Percentiles rank a stretch among this genome's conserved stretches.
These are phyloP conservation scores for Amphimedon queenslandica DNA, from an alignment of 37 sponge, comb jelly and placozoan genomes.

Conservation along the genomic window DNA sequence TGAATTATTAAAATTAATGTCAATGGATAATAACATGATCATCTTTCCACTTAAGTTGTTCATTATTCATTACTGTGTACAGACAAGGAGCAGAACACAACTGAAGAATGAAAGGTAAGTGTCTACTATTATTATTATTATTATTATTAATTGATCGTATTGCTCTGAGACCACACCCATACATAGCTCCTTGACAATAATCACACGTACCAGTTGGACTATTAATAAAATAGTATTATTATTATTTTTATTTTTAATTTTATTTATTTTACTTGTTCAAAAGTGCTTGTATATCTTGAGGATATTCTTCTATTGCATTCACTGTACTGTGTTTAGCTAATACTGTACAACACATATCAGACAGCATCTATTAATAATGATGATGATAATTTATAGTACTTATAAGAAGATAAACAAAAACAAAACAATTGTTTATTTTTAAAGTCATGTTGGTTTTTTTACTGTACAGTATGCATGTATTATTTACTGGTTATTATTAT, in stretches of 20 bases:
- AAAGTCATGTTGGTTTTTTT: too few relatives aligned
- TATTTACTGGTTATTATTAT: neutral
- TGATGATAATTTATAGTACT: neutral
- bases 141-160: slow-evolving; percentile 17
- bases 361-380: neutral
- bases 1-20: too few relatives aligned
- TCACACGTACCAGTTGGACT: slow-evolving; percentile 40
- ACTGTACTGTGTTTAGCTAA: neutral
- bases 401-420: neutral
- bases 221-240: neutral
- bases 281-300: neutral
- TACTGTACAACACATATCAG: neutral
- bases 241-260: neutral
- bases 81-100: too few relatives aligned
- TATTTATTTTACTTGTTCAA: neutral
- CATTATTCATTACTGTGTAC: too few relatives aligned
- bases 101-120: too few relatives aligned
- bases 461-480: too few relatives aligned
- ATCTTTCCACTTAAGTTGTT: too few relatives aligned
- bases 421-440: too few relatives aligned
- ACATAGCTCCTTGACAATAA: slow-evolving; percentile 58
- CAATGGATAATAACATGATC: too few relatives aligned
- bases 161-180: slow-evolving; percentile 68
- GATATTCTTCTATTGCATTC: neutral
- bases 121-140: too few relatives aligned